Conservation (phyloP, 2,888 invertebrate genomes). For the Emmelina monodactyla region DNA sequence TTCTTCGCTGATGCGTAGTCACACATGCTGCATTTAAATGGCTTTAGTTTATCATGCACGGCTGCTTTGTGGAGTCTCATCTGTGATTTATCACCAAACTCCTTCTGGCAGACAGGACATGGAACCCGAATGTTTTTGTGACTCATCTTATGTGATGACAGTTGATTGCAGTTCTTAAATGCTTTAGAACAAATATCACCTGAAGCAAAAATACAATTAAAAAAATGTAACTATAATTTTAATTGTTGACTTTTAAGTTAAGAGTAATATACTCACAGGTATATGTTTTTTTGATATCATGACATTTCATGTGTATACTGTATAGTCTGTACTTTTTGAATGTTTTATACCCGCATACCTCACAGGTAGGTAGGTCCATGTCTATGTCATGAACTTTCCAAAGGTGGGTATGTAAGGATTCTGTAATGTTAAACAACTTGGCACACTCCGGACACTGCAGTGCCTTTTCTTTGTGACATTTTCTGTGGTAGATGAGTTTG, state of each 20-base stretch:
- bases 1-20: slow-evolving; percentile 72
- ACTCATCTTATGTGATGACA: slow-evolving; percentile 76
- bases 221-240: too few species aligned
- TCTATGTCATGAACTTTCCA: slow-evolving; percentile 82
- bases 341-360: slow-evolving; percentile 77
- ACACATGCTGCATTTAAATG: slow-evolving; percentile 73
- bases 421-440: slow-evolving; percentile 64
- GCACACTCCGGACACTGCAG: slow-evolving; percentile 74
- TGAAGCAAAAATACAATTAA: slow-evolving; percentile 17
- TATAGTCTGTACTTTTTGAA: slow-evolving; percentile 73
- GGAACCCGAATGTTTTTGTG: slow-evolving; percentile 50
- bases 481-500: slow-evolving; percentile 70
- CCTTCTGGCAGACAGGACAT: slow-evolving; percentile 69
- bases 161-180: slow-evolving; percentile 82
- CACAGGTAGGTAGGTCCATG: slow-evolving; percentile 80
- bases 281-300: slow-evolving; percentile 70
- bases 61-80: slow-evolving; percentile 64
- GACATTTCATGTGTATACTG: slow-evolving; percentile 79
- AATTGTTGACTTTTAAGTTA: too few species aligned
- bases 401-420: slow-evolving; percentile 77
- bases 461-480: slow-evolving; percentile 64
- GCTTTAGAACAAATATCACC: slow-evolving; percentile 74
- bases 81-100: slow-evolving; percentile 60
- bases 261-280: slow-evolving; percentile 52
- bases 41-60: slow-evolving; percentile 73